These are phyloP conservation scores for Proteles cristata DNA, from an alignment of 2,113 vertebrate species.

Conservation along the genomic window DNA sequence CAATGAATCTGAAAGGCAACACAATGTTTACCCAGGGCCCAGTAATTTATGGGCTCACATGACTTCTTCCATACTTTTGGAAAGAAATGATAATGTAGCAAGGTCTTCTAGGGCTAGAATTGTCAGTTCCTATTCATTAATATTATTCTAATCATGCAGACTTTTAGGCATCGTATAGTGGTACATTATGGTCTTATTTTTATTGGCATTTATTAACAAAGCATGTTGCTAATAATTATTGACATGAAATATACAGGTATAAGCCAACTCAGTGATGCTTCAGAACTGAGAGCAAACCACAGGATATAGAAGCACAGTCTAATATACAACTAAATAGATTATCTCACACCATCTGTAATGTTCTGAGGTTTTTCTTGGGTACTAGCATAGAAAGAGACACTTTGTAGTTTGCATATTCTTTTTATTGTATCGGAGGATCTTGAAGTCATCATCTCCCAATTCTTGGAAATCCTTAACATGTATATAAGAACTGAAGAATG, in stretches of 20 bases:
- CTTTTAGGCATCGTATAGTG: neutral
- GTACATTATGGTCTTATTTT: neutral
- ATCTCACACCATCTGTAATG: neutral
- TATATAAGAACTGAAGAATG: neutral
- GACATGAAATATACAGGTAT: neutral
- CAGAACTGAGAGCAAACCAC: neutral
- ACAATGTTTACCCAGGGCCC: neutral
- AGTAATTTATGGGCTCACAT: neutral
- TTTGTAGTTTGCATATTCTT: neutral
- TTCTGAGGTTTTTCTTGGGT: neutral
- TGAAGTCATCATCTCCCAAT: neutral
- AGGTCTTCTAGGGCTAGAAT: neutral
- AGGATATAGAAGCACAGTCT: neutral
- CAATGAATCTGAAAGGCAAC: neutral
- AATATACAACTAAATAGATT: neutral
- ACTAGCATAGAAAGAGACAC: neutral
- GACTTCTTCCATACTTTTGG: neutral
- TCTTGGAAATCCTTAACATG: neutral
- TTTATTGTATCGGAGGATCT: neutral
- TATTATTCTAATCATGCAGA: neutral
- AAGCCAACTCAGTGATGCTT: neutral
- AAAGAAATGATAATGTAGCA: neutral
- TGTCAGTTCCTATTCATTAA: neutral
- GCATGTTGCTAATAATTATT: neutral
- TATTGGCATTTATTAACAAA: neutral